These are phyloP conservation scores for Etheostoma perlongum DNA, from an alignment of 2,797 vertebrate species.

Conservation along the genomic window DNA sequence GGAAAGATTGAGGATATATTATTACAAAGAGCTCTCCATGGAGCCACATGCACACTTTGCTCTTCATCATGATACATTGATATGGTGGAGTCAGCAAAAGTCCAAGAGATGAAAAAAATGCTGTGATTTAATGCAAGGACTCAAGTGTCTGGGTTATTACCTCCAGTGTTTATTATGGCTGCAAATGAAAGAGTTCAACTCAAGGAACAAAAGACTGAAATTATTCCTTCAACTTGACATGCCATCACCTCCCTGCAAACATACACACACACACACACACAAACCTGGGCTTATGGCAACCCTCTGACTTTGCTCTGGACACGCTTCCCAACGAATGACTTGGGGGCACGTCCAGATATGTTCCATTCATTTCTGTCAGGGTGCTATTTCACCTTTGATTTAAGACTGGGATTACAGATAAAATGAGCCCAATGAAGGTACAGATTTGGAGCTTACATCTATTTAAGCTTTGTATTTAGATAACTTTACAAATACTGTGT, in stretches of 20 bases:
- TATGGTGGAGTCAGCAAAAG: slow-evolving; percentile 54
- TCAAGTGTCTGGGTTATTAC: slow-evolving; percentile 13
- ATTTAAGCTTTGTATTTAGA: slow-evolving; percentile 11
- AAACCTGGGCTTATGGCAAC: slow-evolving; percentile 10
- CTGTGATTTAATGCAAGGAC: slow-evolving; percentile 19
- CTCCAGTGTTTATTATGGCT: slow-evolving; percentile 38
- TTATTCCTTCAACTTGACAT: slow-evolving; percentile 71
- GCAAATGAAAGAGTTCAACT: slow-evolving; percentile 36
- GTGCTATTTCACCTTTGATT: slow-evolving; percentile 64
- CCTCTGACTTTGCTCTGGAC: slow-evolving; percentile 63
- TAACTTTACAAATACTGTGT: background rate
- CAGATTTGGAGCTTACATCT: background rate
- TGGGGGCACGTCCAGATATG: slow-evolving; percentile 39
- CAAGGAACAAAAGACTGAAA: slow-evolving; percentile 35
- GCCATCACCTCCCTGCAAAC: slow-evolving; percentile 33
- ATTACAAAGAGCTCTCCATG: slow-evolving; percentile 66
- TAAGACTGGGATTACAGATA: slow-evolving; percentile 7
- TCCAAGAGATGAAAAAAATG: background rate
- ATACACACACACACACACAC: background rate
- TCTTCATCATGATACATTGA: slow-evolving; percentile 22
- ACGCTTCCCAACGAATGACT: slow-evolving; percentile 58
- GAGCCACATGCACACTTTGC: slow-evolving; percentile 38
- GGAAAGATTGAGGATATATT: slow-evolving; percentile 67
- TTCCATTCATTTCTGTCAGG: slow-evolving; percentile 52
- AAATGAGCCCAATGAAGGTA: background rate